These are phyloP conservation scores for Marmota flaviventris DNA, from an alignment of 2,113 vertebrate genomes.

Conservation along the genomic window DNA sequence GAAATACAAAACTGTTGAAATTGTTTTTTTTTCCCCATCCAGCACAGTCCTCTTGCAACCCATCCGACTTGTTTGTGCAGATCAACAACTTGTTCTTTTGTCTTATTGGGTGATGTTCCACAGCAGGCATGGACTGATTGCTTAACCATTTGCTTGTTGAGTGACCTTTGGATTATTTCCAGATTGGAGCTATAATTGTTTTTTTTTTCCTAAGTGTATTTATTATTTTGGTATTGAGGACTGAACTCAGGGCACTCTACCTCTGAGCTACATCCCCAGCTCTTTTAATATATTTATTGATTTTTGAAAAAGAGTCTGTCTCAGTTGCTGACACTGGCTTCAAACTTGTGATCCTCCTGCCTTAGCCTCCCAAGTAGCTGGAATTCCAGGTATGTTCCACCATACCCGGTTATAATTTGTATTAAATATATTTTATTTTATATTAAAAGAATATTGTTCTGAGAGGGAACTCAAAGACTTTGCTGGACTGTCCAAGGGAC, in stretches of 20 bases:
- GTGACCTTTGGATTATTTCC: background rate
- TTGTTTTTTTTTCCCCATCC: background rate
- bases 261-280: background rate
- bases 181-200: background rate
- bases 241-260: background rate
- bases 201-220: background rate
- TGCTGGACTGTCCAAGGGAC: background rate
- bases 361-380: background rate
- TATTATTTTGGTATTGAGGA: background rate
- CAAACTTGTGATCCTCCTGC: background rate
- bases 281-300: background rate
- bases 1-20: background rate
- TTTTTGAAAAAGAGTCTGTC: background rate
- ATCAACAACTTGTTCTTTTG: background rate
- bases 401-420: background rate
- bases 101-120: background rate
- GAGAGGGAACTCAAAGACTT: background rate
- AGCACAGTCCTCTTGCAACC: background rate
- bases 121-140: background rate
- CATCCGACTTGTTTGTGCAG: background rate
- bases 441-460: background rate
- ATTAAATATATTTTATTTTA: background rate
- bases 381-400: background rate
- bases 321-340: background rate
- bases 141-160: background rate